Percentiles rank a stretch among this genome's conserved stretches.
These are phyloP conservation scores for Anser cygnoides DNA, from an alignment of 2,113 vertebrate genomes.

Conservation along the genomic window DNA sequence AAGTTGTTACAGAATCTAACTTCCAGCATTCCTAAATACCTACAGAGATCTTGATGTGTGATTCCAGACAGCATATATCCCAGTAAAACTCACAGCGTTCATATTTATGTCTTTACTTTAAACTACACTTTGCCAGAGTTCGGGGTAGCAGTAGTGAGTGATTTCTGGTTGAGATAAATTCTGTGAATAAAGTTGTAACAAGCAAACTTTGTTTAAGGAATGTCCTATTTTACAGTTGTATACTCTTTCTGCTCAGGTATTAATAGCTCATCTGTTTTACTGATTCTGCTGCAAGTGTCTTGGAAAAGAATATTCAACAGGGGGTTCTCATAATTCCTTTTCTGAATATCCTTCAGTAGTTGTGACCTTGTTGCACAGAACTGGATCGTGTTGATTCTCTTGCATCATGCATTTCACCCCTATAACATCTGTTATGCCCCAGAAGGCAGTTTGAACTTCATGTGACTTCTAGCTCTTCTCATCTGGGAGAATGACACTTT, in stretches of 20 bases:
- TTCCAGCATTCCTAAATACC: neutral
- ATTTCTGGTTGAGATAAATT: neutral
- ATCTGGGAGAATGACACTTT: slow-evolving; percentile 1
- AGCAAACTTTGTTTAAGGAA: neutral
- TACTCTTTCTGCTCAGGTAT: neutral
- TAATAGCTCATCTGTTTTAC: neutral
- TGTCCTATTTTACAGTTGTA: neutral
- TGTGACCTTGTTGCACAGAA: neutral
- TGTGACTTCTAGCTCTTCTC: slow-evolving; percentile 34
- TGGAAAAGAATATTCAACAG: neutral
- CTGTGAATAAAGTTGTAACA: neutral
- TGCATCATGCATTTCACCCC: neutral
- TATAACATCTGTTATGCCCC: neutral
- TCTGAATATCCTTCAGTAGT: neutral
- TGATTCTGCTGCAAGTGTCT: neutral
- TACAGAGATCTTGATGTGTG: neutral
- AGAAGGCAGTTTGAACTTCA: slow-evolving; percentile 41
- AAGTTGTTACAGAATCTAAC: neutral
- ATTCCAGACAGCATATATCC: neutral
- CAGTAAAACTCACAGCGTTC: neutral
- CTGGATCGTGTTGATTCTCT: neutral
- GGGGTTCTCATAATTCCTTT: neutral
- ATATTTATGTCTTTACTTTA: neutral
- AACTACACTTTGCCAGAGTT: neutral
- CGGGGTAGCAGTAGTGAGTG: neutral